Base-by-base conservation (phyloP, 2,797 vertebrate genomes). In the Gymnocypris eckloni region DNA sequence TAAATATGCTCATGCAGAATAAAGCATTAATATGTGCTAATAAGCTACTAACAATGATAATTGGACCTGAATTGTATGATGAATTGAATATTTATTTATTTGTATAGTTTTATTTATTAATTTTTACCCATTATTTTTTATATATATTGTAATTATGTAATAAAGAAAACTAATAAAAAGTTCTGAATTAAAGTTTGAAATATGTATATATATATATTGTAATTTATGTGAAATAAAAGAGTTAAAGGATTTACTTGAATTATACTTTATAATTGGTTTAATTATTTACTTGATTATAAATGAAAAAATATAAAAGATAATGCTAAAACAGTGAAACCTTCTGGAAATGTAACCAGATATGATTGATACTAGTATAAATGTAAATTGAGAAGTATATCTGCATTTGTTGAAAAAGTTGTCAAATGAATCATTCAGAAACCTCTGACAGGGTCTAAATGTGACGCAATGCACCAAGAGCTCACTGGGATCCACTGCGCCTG, bases 401-500 rank as follows among this genome's bases (percentile, higher is more conserved):
- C 12, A 54, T 77, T 37, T 54, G 72, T 37, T 76, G 48, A 54
- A 54, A 37, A 52, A 76, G 48, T 54, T 76, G 50, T 76, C 73
- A 76, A 22, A 37, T 54, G 0, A 82, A 56, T 39, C 67, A 41
- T 41, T 70, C 10, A 66, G 50, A 13, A 66, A 83, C 59, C 43
- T 75, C 28, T 52, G 72, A 52, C 41, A 76, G 70, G 28, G 28
- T 16, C 72, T 76, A 39, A 83, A 76, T 48, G 39, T 75, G 41
- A 37, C 25, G 59, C 72, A 66, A n/a, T 76, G 64, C 41, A 20
- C 28, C 43, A 67, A 50, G 59, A 48, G 41, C 48, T 80, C 18
- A 3, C 28, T 39, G 28, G 66, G 41, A 80, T 18, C n/a, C 77
- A 52, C 39, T 2, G 18, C 59, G 37, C 41, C 45, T 56, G 43